Conservation (phyloP, 1,140 invertebrate genomes). For the Lordiphosa stackelbergi region DNA sequence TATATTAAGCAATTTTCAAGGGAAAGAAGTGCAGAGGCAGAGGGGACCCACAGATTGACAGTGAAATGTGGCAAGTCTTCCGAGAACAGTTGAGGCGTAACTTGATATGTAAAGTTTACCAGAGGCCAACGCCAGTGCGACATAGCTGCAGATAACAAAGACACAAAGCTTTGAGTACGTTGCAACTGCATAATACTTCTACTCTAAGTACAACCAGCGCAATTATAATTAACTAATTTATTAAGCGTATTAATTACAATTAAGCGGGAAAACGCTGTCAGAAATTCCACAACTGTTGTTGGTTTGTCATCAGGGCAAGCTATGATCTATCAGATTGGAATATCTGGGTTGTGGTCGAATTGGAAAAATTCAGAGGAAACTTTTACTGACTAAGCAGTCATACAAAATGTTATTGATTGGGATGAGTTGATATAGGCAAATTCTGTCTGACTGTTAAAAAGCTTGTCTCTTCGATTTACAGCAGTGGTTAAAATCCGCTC, state of each 20-base stretch:
- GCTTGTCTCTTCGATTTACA: no score
- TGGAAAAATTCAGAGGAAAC: no score
- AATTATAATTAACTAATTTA: constrained; percentile 65
- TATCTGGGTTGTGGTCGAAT: no score
- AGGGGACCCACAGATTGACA: constrained; percentile 7
- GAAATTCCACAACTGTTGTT: constrained; percentile 6
- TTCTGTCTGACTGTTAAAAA: no score
- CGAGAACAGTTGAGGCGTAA: constrained; percentile 47
- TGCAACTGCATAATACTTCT: constrained; percentile 29
- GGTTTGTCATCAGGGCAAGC: neutral
- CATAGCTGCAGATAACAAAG: constrained; percentile 54
- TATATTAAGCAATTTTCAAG: constrained; percentile 47
- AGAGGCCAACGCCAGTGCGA: constrained; percentile 45
- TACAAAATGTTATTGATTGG: no score
- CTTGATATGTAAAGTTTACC: constrained; percentile 69
- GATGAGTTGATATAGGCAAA: no score
- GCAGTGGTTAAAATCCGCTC: no score
- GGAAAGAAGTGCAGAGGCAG: constrained; percentile 5
- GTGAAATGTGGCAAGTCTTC: constrained; percentile 64
- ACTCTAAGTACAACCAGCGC: constrained; percentile 17
- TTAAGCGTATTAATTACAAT: constrained; percentile 64
- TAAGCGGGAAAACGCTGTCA: neutral
- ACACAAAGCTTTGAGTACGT: constrained; percentile 12
- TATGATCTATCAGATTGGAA: no score
- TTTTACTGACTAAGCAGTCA: no score